These are phyloP conservation scores for Labeo rohita DNA, from an alignment of 2,113 vertebrate genomes.

Conservation along the genomic window DNA sequence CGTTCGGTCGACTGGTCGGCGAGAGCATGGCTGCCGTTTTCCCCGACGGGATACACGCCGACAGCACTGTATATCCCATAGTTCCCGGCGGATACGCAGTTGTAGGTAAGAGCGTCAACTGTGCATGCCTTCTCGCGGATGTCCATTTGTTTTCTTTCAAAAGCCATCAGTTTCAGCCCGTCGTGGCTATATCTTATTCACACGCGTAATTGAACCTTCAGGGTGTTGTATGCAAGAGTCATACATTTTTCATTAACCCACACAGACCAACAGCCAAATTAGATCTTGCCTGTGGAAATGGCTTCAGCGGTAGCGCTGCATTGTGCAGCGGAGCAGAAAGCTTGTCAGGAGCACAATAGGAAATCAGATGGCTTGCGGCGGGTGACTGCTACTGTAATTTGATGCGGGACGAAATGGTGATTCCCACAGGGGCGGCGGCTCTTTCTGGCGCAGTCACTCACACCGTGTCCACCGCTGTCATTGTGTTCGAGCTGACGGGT, in stretches of 20 bases:
- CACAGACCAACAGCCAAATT: constrained; percentile 49
- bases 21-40: constrained; percentile 97
- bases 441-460: constrained; percentile 95
- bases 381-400: constrained; percentile 46
- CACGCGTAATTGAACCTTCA: constrained; percentile 50
- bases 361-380: constrained; percentile 50
- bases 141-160: constrained; percentile 36
- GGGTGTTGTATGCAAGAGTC: constrained; percentile 49
- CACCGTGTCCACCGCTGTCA: constrained; percentile 97
- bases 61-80: constrained; percentile 91
- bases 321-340: constrained; percentile 47
- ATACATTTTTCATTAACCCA: constrained; percentile 53
- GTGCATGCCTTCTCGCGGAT: not conserved
- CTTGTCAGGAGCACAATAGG: constrained; percentile 49
- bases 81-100: constrained; percentile 97
- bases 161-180: constrained; percentile 41
- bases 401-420: constrained; percentile 1
- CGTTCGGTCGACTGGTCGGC: constrained; percentile 93
- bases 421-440: constrained; percentile 84
- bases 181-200: constrained; percentile 44
- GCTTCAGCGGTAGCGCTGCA: constrained; percentile 48
- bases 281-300: constrained; percentile 60
- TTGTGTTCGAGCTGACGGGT: constrained; percentile 96
- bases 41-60: constrained; percentile 92
- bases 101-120: constrained; percentile 82